These are phyloP conservation scores for Rhea americana DNA, from an alignment of 2,113 vertebrate genomes.

Conservation along the genomic window DNA sequence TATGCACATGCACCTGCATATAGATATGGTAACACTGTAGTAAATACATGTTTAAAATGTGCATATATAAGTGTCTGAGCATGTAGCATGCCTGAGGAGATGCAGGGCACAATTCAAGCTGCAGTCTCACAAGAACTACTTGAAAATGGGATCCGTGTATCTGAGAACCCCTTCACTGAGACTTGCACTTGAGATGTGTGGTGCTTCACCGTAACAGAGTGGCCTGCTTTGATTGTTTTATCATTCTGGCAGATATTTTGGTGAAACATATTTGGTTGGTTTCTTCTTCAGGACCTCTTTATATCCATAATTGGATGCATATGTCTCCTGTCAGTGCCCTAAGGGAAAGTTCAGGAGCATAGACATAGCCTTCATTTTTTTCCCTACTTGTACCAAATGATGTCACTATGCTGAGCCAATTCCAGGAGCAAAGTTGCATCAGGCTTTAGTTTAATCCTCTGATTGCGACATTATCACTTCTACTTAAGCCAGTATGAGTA, in stretches of 20 bases:
- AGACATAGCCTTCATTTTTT: neutral
- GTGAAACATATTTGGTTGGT: neutral
- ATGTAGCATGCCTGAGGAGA: neutral
- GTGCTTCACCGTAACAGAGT: neutral
- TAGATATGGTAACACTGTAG: neutral
- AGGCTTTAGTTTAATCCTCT: neutral
- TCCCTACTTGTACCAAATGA: neutral
- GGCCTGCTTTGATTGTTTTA: neutral
- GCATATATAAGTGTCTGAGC: neutral
- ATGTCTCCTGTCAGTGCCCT: neutral
- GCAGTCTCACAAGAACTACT: neutral
- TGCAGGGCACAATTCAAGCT: neutral
- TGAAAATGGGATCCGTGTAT: neutral
- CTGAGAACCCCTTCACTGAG: neutral
- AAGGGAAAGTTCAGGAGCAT: neutral
- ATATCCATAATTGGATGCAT: neutral
- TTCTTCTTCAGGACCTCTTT: neutral
- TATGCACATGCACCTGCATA: neutral
- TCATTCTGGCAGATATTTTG: neutral
- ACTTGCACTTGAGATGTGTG: neutral
- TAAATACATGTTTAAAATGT: neutral
- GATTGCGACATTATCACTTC: neutral
- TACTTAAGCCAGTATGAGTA: neutral
- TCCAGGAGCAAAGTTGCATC: neutral
- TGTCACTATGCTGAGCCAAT: neutral